Evolutionary conservation across 2,797 vertebrate species (phyloP).

Genomic region (Manis crassicaudata): DNA sequence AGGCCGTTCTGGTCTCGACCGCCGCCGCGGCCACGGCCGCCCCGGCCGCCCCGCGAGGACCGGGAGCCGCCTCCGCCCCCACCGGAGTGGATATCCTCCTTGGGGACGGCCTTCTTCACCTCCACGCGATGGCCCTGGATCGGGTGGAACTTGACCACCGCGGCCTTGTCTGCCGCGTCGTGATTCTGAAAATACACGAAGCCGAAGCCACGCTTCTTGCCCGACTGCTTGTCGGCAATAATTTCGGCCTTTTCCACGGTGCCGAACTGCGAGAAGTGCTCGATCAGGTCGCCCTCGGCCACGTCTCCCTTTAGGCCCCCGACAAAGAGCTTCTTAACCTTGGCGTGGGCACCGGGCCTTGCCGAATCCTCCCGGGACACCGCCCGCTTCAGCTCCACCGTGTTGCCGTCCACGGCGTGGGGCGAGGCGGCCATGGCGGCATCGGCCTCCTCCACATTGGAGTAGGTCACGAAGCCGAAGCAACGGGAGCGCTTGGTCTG

Average conservation of each 20-base stretch:
- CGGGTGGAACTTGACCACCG: conserved; percentile 96
- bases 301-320: conserved; percentile 95
- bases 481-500: conserved; percentile 97
- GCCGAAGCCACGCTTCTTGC: conserved; percentile 97
- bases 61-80: conserved; percentile 87
- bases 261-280: conserved; percentile 95
- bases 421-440: conserved; percentile 96
- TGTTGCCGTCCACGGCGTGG: conserved; percentile 95
- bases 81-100: conserved; percentile 95
- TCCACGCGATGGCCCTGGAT: conserved; percentile 98
- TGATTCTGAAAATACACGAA: conserved; percentile 97
- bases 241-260: conserved; percentile 97
- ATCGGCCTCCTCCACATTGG: conserved; percentile 95
- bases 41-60: conserved; percentile 87
- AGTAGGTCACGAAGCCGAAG: conserved; percentile 98
- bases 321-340: conserved; percentile 98
- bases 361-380: conserved; percentile 97
- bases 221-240: conserved; percentile 96
- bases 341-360: conserved; percentile 95
- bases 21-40: conserved; percentile 88
- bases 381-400: conserved; percentile 97
- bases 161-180: conserved; percentile 97
- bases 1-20: conserved; percentile 89
- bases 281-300: conserved; percentile 91
- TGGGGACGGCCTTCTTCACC: conserved; percentile 98